phyloP scores from a whole-genome alignment of 1,140 invertebrate genomes.

The Elysia chlorotica region DNA sequence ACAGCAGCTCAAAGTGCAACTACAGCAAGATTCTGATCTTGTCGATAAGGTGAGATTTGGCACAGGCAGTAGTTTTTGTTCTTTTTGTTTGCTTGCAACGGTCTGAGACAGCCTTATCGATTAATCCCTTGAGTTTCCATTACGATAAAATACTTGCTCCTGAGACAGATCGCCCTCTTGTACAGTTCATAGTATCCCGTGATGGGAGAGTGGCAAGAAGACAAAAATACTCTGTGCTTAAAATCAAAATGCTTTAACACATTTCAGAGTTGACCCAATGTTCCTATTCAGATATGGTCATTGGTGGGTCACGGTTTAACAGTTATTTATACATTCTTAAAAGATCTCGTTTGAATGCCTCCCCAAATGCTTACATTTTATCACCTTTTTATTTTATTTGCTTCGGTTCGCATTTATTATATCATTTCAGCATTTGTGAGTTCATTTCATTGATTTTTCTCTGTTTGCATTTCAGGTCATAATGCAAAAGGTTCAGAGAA shows the following conservation, averaged over 20 bases:
- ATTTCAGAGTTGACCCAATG: no score
- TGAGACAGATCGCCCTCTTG: no score
- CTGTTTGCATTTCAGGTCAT: neutral
- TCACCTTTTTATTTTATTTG: neutral
- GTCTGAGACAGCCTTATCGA: neutral
- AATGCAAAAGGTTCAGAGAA: conserved; percentile 6
- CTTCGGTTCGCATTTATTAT: neutral
- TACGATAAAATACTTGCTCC: no score
- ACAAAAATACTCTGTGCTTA: no score
- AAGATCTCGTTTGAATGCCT: neutral
- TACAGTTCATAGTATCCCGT: no score
- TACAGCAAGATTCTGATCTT: conserved; percentile 21
- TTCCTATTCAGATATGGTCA: no score
- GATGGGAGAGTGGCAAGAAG: neutral
- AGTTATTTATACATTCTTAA: neutral
- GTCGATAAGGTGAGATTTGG: conserved; percentile 24
- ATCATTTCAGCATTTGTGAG: neutral
- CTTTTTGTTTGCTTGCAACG: neutral
- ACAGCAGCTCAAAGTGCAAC: conserved; percentile 22
- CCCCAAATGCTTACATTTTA: no score
- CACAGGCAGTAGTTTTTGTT: neutral
- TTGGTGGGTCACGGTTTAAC: no score
- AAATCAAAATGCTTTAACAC: no score
- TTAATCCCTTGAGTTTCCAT: no score
- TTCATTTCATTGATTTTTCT: neutral